A percentile compares a stretch with the other conserved stretches of the same genome.
These are phyloP conservation scores for Melitaea athalia DNA, from an alignment of 2,888 invertebrate genomes.

Conservation along the genomic window DNA sequence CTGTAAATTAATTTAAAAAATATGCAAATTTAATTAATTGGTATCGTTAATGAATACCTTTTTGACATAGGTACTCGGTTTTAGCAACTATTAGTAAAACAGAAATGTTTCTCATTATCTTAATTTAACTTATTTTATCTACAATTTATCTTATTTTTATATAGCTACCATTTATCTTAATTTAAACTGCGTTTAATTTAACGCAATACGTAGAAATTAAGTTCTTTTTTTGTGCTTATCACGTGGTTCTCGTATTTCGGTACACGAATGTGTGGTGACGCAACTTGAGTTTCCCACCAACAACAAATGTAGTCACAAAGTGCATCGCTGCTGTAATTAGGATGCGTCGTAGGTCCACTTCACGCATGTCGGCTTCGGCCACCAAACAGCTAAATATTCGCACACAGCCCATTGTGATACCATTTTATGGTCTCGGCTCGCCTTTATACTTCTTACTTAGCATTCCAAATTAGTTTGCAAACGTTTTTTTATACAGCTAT, in stretches of 20 bases:
- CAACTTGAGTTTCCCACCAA: constrained; percentile 62
- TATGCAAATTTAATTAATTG: too few species aligned
- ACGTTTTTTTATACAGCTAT: constrained; percentile 76
- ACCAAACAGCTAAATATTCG: constrained; percentile 77
- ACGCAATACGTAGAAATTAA: too few species aligned
- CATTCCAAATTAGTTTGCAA: constrained; percentile 76
- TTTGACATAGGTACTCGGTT: too few species aligned
- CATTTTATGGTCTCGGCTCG: constrained; percentile 78
- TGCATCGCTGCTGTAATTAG: constrained; percentile 75
- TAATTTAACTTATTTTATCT: too few species aligned
- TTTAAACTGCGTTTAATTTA: too few species aligned
- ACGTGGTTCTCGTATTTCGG: constrained; percentile 25
- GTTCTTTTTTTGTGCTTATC: neutral
- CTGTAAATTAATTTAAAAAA: too few species aligned
- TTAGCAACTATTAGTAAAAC: too few species aligned
- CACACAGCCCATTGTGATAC: constrained; percentile 77
- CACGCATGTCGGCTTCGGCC: constrained; percentile 66
- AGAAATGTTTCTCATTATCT: too few species aligned
- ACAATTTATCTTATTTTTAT: too few species aligned
- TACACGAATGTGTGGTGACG: constrained; percentile 34
- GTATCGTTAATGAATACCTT: too few species aligned
- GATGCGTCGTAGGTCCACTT: constrained; percentile 64
- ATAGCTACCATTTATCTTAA: too few species aligned
- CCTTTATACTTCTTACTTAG: constrained; percentile 76
- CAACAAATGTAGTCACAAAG: constrained; percentile 49